Base-by-base conservation (phyloP, 2,113 vertebrate genomes). In the Scytalopus superciliaris region DNA sequence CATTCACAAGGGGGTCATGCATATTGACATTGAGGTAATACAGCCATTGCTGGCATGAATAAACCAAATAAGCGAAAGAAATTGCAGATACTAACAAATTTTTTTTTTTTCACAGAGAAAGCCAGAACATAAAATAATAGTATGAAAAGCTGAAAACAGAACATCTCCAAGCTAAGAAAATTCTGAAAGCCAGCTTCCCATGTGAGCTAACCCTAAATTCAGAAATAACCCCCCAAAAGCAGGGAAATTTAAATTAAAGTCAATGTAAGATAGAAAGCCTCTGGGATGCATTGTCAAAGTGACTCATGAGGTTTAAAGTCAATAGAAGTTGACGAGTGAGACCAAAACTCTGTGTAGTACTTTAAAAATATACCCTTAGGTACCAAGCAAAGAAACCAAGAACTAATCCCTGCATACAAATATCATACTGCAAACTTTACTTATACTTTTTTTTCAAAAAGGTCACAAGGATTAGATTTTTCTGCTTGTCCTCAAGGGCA, bases 301-400 rank as follows among this genome's bases (percentile, higher is more conserved):
- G 93, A 94, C 95, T 96, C 91, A 94, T 92, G 94, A 92, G 94
- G 47, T 96, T 95, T 97, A 92, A 96, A 95, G 96, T 97, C 96
- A 95, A 94, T 90, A 95, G 89, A 96, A 90, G 89, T 24, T 96
- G 96, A 95, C 6, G 53, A 96, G 83, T 84, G 89, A 95, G 89
- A 89, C 86, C 0, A 0, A 93, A 93, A 87, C 87, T 94, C 91
- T 93, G 84, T 67, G 83, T 72, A 92, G 89, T 67, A 66, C 80
- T 96, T 97, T 90, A 93, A 93, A 95, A 94, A 93, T 81, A 72
- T 60, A 89, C 90, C 95, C 96, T 94, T 63, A 92, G 84, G 91
- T 95, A 81, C 42, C 57, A 84, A 84, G 86, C 24, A 74, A 94
- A 94, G 89, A 92, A 96, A 94, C 64, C 42, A 92, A 84, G 64